Evolutionary conservation across 2,888 invertebrate genomes (phyloP).

Genomic region (Glyphotaelius pellucidus): DNA sequence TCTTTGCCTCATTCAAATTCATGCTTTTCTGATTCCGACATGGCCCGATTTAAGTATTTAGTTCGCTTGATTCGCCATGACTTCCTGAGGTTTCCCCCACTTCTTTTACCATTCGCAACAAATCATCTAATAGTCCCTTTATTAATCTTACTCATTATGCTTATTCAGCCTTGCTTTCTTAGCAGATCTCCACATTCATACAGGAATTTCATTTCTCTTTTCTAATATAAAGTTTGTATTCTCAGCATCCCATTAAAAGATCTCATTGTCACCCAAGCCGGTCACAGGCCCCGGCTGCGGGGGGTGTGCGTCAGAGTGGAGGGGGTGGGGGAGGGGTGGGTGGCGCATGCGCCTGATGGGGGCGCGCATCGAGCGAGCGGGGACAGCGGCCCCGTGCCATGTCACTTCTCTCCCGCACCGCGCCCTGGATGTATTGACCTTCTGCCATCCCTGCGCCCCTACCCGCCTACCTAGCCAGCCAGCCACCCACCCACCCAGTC

Average conservation of each 20-base stretch:
- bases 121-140: too few relatives aligned
- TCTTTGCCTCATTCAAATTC: too few relatives aligned
- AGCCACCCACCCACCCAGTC: neutral
- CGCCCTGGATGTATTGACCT: conserved; percentile 44
- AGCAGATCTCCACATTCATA: too few relatives aligned
- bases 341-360: conserved; percentile 45
- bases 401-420: conserved; percentile 43
- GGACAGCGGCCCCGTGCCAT: conserved; percentile 46
- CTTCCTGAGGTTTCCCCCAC: too few relatives aligned
- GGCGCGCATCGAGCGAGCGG: conserved; percentile 54
- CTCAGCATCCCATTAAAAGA: neutral
- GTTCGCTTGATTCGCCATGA: too few relatives aligned
- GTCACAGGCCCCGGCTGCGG: conserved; percentile 17
- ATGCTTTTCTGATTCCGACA: too few relatives aligned
- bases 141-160: too few relatives aligned
- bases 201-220: too few relatives aligned
- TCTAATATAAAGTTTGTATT: neutral
- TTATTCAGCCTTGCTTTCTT: too few relatives aligned
- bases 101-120: too few relatives aligned
- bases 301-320: neutral
- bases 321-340: neutral
- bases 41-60: too few relatives aligned
- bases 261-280: conserved; percentile 14
- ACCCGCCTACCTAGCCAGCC: neutral
- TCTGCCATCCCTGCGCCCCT: neutral